phyloP scores from a whole-genome alignment of 2,888 invertebrate species.

The Ashinkailepas kermadecensis region DNA sequence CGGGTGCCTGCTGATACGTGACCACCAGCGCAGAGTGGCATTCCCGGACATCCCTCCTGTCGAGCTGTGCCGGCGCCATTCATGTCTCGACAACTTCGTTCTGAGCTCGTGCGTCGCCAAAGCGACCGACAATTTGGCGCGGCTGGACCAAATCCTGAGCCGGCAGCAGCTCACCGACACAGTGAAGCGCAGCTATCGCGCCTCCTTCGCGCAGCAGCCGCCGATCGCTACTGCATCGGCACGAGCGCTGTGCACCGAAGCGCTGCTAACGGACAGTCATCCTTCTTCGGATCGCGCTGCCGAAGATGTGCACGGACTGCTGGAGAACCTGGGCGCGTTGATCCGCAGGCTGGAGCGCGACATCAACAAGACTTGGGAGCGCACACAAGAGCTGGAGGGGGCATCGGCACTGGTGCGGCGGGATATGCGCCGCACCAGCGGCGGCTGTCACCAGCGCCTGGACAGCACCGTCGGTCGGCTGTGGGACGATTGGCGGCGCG shows the following conservation, averaged over 20 bases:
- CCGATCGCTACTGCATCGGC: background rate
- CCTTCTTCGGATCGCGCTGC: background rate
- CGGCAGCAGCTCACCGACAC: background rate
- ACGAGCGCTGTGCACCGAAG: background rate
- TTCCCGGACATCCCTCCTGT: background rate
- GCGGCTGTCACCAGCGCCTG: background rate
- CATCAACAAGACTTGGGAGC: slow-evolving; percentile 8
- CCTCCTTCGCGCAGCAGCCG: background rate
- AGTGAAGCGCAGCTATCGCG: slow-evolving; percentile 11
- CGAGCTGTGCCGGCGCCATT: slow-evolving; percentile 9
- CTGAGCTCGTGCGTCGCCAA: slow-evolving; percentile 3
- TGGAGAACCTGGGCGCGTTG: slow-evolving; percentile 9
- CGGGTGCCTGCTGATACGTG: background rate
- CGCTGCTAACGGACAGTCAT: background rate
- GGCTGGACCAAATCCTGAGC: background rate
- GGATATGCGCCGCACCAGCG: background rate
- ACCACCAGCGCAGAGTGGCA: background rate
- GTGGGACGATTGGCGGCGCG: background rate
- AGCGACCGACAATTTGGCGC: slow-evolving; percentile 9
- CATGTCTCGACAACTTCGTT: slow-evolving; percentile 7
- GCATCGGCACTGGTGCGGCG: background rate
- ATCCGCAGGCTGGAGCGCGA: background rate
- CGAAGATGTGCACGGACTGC: background rate
- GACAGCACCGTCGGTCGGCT: background rate
- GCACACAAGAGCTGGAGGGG: background rate